A percentile compares a stretch with the other conserved stretches of the same genome.
These are phyloP conservation scores for Synergus gifuensis DNA, from an alignment of 2,888 invertebrate species.

Conservation along the genomic window DNA sequence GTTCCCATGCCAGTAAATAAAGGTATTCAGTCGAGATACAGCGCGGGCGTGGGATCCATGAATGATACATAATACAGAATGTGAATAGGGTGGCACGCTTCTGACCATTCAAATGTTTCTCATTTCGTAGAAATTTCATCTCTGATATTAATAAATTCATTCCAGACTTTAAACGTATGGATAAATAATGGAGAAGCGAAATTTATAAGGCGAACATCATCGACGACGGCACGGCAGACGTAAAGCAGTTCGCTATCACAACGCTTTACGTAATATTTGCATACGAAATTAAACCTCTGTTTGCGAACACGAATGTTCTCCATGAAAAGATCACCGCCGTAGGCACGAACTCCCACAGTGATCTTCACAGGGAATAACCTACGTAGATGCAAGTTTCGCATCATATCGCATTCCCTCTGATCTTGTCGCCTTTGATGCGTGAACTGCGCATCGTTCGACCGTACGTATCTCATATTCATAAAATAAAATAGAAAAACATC, in stretches of 20 bases:
- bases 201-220: neutral
- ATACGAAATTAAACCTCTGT: slow-evolving; percentile 77
- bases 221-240: neutral
- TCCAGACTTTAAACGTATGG: neutral
- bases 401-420: slow-evolving; percentile 75
- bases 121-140: neutral
- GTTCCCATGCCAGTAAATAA: too few species aligned
- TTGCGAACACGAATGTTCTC: slow-evolving; percentile 72
- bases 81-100: too few species aligned
- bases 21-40: too few species aligned
- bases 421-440: slow-evolving; percentile 58
- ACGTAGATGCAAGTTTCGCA: slow-evolving; percentile 51
- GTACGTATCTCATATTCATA: neutral
- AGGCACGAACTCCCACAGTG: slow-evolving; percentile 63
- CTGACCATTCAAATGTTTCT: too few species aligned
- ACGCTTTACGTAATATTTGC: slow-evolving; percentile 72
- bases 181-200: neutral
- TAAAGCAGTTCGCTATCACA: slow-evolving; percentile 42
- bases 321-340: slow-evolving; percentile 71
- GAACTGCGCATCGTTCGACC: neutral
- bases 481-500: neutral
- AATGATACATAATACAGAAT: neutral
- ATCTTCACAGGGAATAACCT: slow-evolving; percentile 72
- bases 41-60: too few species aligned
- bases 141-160: neutral